Evolutionary conservation across 2,888 invertebrate genomes (phyloP).

Genomic region (Colostygia pectinataria): DNA sequence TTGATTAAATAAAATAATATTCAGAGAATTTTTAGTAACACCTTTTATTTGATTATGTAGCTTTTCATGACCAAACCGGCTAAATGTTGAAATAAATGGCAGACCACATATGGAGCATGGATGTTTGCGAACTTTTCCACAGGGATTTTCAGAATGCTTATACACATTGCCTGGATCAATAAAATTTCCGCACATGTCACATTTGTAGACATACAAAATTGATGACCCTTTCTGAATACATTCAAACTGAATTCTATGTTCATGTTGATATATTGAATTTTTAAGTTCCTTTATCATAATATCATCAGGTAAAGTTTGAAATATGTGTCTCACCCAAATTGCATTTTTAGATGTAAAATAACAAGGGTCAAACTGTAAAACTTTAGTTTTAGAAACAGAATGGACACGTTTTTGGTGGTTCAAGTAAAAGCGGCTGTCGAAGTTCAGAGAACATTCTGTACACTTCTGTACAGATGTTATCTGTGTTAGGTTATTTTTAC

Average conservation of each 20-base stretch:
- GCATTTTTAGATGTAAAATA: conserved; percentile 52
- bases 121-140: conserved; percentile 44
- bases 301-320: conserved; percentile 42
- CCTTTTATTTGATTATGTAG: conserved; percentile 43
- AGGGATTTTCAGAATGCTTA: conserved; percentile 47
- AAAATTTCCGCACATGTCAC: conserved; percentile 54
- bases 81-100: conserved; percentile 45
- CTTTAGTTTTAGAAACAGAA: conserved; percentile 31
- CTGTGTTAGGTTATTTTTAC: conserved; percentile 21
- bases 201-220: conserved; percentile 54
- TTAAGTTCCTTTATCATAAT: conserved; percentile 42
- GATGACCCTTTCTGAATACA: conserved; percentile 51
- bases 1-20: conserved; percentile 57
- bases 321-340: conserved; percentile 59
- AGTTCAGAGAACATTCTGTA: conserved; percentile 45
- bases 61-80: conserved; percentile 49
- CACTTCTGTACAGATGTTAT: conserved; percentile 22
- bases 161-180: conserved; percentile 48
- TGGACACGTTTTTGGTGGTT: conserved; percentile 43
- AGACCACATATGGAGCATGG: conserved; percentile 56
- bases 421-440: conserved; percentile 40
- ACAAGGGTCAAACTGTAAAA: conserved; percentile 54
- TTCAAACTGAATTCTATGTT: conserved; percentile 60
- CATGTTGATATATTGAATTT: conserved; percentile 58
- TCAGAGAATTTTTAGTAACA: conserved; percentile 44